Conservation (phyloP, 2,113 vertebrate genomes). For the Rhodinocichla rosea region DNA sequence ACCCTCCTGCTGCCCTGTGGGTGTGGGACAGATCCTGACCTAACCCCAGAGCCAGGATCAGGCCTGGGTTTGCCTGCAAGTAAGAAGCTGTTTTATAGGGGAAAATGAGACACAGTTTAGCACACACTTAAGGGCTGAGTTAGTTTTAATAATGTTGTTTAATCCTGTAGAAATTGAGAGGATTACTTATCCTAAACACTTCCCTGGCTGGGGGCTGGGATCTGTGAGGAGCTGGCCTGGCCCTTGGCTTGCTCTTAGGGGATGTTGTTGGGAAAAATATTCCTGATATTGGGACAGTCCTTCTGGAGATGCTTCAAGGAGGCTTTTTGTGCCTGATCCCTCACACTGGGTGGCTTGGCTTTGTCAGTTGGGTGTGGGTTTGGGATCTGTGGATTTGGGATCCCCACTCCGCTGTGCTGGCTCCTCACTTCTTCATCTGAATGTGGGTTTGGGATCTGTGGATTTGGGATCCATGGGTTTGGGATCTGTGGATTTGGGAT, state of each 20-base stretch:
- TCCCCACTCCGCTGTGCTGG: neutral
- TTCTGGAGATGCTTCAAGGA: neutral
- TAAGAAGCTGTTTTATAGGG: neutral
- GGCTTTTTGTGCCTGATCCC: neutral
- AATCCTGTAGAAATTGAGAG: slow-evolving; percentile 37
- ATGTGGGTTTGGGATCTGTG: neutral
- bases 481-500: neutral
- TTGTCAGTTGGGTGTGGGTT: neutral
- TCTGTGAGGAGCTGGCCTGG: neutral
- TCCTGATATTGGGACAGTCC: neutral
- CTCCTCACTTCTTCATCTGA: fast-evolving
- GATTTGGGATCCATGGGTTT: neutral
- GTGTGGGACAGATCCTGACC: fast-evolving
- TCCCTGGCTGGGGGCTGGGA: neutral
- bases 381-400: neutral
- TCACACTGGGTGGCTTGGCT: neutral
- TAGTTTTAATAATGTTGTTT: slow-evolving; percentile 4
- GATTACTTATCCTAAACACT: neutral
- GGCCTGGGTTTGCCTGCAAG: neutral
- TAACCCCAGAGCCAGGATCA: neutral
- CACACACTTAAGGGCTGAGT: neutral
- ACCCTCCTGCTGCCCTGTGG: neutral
- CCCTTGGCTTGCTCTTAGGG: neutral
- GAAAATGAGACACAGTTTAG: neutral
- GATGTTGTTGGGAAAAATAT: neutral